Percentiles rank a stretch among this genome's conserved stretches.
Conservation (phyloP, 2,113 vertebrate genomes). For the Canis aureus region DNA sequence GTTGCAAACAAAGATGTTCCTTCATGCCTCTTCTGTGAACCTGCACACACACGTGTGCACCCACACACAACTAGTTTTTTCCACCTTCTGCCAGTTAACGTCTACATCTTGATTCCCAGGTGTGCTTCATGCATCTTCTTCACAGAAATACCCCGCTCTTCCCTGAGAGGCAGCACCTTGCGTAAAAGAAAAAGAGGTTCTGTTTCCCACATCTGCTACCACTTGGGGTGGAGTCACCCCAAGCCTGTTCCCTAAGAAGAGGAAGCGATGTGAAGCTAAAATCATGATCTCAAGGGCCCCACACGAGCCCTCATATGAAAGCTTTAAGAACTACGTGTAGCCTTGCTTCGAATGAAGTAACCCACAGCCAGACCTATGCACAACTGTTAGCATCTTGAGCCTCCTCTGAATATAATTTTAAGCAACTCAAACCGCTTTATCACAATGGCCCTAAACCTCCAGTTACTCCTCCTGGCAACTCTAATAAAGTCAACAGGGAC, state of each 20-base stretch:
- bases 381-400: not conserved
- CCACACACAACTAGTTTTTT: not conserved
- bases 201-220: not conserved
- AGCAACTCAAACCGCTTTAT: not conserved
- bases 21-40: not conserved
- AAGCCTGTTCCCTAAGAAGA: not conserved
- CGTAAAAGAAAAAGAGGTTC: not conserved
- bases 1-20: not conserved
- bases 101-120: not conserved
- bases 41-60: not conserved
- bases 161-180: not conserved
- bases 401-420: not conserved
- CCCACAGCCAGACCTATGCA: not conserved
- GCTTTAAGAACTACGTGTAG: not conserved
- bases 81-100: not conserved
- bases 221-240: not conserved
- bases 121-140: not conserved
- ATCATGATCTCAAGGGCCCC: not conserved
- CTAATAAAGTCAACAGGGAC: not conserved
- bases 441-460: not conserved
- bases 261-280: too few relatives aligned
- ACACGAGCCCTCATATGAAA: too few relatives aligned
- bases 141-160: not conserved
- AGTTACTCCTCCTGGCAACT: not conserved
- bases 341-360: not conserved